These are phyloP conservation scores for Anas georgica DNA, from an alignment of 2,797 vertebrate genomes.

Conservation along the genomic window DNA sequence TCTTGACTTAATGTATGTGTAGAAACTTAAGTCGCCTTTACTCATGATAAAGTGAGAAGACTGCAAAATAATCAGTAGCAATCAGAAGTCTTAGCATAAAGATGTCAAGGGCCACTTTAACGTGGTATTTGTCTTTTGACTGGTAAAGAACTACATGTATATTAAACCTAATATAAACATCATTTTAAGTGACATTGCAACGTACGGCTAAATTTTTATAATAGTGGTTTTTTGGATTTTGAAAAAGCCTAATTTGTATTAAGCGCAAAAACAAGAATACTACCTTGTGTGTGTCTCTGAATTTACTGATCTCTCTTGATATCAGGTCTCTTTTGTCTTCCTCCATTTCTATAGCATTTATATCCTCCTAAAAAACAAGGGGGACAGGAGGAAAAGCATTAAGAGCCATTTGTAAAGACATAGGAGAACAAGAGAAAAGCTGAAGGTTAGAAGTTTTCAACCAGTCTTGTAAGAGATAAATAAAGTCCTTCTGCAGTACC, in stretches of 20 bases:
- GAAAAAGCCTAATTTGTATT: constrained; percentile 79
- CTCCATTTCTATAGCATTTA: constrained; percentile 99
- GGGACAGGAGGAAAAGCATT: constrained; percentile 70
- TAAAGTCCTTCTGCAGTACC: constrained; percentile 69
- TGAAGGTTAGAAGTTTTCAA: constrained; percentile 73
- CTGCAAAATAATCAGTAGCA: constrained; percentile 71
- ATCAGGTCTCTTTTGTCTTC: constrained; percentile 99
- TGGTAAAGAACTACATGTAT: constrained; percentile 65
- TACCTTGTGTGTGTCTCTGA: constrained; percentile 99
- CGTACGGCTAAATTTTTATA: constrained; percentile 75
- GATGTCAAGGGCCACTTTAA: constrained; percentile 76
- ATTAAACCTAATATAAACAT: constrained; percentile 76
- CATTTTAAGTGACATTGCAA: constrained; percentile 76
- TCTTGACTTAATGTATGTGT: constrained; percentile 74
- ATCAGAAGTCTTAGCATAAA: constrained; percentile 68
- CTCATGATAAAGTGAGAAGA: constrained; percentile 77
- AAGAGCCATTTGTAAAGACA: constrained; percentile 68
- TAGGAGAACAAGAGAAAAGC: constrained; percentile 68
- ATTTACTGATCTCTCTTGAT: constrained; percentile 99
- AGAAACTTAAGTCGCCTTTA: constrained; percentile 72
- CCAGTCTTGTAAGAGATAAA: constrained; percentile 74
- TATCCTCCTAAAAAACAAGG: constrained; percentile 88
- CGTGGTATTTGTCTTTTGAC: constrained; percentile 64
- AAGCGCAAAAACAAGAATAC: constrained; percentile 83
- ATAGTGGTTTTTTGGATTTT: constrained; percentile 69